Conservation (phyloP, 2,113 vertebrate genomes). For the Mesoclemmys tuberculata region DNA sequence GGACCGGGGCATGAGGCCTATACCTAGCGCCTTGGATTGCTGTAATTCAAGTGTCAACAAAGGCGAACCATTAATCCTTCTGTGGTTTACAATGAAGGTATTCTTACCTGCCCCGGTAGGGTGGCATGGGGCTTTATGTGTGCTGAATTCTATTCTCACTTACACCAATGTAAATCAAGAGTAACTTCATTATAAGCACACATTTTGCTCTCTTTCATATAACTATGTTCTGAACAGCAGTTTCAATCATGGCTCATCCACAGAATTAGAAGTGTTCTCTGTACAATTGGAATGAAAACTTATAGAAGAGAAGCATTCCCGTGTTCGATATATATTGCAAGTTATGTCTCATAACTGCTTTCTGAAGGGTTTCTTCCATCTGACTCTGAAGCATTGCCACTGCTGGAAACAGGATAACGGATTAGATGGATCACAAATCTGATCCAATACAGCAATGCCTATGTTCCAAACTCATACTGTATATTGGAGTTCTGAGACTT, state of each 20-base stretch:
- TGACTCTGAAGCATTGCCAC: conserved; percentile 5
- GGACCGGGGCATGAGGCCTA: neutral
- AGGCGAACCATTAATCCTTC: neutral
- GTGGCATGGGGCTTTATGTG: neutral
- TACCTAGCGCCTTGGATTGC: neutral
- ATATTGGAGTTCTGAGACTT: conserved; percentile 24
- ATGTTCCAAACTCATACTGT: neutral
- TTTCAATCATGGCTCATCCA: conserved; percentile 13
- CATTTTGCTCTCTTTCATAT: conserved; percentile 7
- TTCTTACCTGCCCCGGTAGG: neutral
- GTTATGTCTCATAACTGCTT: neutral
- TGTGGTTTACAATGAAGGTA: neutral
- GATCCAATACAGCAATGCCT: neutral
- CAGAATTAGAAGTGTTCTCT: neutral
- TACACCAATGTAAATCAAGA: neutral
- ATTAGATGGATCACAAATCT: neutral
- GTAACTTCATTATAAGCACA: neutral
- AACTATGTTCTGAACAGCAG: conserved; percentile 2
- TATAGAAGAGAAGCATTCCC: neutral
- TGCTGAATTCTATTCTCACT: neutral
- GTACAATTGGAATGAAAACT: conserved; percentile 5
- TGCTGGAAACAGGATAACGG: neutral
- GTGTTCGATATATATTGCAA: neutral
- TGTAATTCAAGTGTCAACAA: neutral
- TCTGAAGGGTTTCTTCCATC: conserved; percentile 4